phyloP scores from a whole-genome alignment of 2,113 vertebrate species.

The Corapipo altera region DNA sequence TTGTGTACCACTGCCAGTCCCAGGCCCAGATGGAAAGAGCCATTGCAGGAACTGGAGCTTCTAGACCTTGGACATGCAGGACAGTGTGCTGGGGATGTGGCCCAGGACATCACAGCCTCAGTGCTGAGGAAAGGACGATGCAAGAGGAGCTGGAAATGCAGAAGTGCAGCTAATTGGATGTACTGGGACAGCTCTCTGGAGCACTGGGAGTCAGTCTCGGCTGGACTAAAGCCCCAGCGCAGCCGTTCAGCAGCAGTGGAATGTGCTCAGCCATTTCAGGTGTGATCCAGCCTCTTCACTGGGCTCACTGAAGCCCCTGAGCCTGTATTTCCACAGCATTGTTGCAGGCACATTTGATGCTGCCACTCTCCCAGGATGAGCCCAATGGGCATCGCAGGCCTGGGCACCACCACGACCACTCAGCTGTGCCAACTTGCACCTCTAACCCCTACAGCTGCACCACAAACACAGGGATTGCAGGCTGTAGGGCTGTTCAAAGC shows the following conservation, averaged over 20 bases:
- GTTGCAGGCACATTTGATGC: not conserved
- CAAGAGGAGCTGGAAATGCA: not conserved
- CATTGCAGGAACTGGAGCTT: not conserved
- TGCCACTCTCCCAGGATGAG: not conserved
- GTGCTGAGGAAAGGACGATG: not conserved
- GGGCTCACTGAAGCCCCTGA: not conserved
- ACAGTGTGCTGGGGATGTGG: accelerated
- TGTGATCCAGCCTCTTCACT: not conserved
- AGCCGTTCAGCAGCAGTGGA: not conserved
- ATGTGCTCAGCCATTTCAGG: not conserved
- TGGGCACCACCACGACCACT: accelerated
- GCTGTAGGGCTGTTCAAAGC: accelerated
- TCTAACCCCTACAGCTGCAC: not conserved
- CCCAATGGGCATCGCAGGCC: not conserved
- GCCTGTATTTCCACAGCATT: not conserved
- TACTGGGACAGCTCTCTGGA: not conserved
- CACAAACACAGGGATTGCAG: accelerated
- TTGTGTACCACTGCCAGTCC: accelerated
- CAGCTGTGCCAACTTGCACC: not conserved
- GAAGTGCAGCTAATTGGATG: accelerated
- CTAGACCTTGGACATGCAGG: not conserved
- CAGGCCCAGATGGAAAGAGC: not conserved
- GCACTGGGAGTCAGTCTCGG: accelerated
- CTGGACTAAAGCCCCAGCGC: too few relatives aligned
- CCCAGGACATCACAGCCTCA: not conserved